Percentiles rank a stretch among this genome's conserved stretches.
These are phyloP conservation scores for Varanus salvator DNA, from an alignment of 2,113 vertebrate genomes.

Conservation along the genomic window DNA sequence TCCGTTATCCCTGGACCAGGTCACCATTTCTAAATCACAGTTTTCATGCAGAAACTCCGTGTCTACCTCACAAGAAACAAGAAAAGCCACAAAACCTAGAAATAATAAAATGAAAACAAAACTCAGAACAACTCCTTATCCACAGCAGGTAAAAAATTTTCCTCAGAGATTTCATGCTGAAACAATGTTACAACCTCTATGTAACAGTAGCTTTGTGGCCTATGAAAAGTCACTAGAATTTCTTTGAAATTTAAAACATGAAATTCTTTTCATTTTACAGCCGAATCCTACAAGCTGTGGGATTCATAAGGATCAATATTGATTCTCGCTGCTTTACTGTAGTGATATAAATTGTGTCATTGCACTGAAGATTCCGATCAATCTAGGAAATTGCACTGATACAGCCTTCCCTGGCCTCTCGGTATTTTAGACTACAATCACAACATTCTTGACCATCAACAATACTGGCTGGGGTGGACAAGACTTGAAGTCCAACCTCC, in stretches of 20 bases:
- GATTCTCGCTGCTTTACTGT: background rate
- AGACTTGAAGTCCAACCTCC: no score
- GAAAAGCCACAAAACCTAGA: conserved; percentile 87
- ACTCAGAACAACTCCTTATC: conserved; percentile 85
- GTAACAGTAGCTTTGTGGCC: background rate
- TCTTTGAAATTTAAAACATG: background rate
- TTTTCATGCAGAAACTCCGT: conserved; percentile 83
- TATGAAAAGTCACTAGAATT: background rate
- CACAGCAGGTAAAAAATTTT: conserved; percentile 80
- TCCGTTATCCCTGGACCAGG: conserved; percentile 91
- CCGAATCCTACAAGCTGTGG: background rate
- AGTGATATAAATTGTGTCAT: background rate
- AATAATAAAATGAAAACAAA: conserved; percentile 84
- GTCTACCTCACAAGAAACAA: conserved; percentile 85
- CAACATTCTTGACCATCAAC: no score
- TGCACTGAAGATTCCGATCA: background rate
- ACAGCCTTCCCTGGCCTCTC: background rate
- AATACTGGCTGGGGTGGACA: no score
- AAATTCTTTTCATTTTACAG: background rate
- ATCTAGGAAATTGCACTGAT: background rate
- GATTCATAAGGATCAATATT: background rate
- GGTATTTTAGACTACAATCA: no score
- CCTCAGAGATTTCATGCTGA: conserved; percentile 1
- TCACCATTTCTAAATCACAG: conserved; percentile 76
- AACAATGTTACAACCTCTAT: background rate